Conservation (phyloP, 2,113 vertebrate genomes). For the Ailurus styani region DNA sequence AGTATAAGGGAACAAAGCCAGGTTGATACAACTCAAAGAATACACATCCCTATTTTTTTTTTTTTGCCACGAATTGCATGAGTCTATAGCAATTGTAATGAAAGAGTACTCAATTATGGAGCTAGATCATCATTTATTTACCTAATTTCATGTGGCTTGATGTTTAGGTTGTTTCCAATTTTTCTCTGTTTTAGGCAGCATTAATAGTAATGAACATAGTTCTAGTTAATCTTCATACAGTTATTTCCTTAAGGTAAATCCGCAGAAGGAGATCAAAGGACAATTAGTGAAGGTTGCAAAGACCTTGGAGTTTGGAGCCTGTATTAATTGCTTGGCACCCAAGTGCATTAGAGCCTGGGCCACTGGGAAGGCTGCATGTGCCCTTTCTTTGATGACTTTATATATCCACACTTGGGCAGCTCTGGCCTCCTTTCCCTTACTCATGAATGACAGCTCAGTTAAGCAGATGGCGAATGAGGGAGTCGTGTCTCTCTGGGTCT, state of each 20-base stretch:
- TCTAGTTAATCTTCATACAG: neutral
- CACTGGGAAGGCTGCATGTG: neutral
- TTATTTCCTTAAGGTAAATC: constrained; percentile 11
- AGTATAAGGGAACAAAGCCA: neutral
- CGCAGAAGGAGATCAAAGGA: neutral
- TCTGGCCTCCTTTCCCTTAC: neutral
- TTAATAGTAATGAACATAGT: neutral
- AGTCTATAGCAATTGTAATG: neutral
- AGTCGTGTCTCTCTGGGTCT: neutral
- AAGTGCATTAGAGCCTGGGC: neutral
- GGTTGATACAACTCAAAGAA: neutral
- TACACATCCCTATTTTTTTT: neutral
- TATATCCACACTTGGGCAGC: neutral
- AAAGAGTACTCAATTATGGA: neutral
- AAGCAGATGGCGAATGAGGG: neutral
- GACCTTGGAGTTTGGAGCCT: neutral
- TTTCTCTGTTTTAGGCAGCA: neutral
- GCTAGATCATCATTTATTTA: neutral
- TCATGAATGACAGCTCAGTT: neutral
- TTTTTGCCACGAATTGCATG: neutral
- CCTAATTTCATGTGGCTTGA: neutral
- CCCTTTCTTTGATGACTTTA: neutral
- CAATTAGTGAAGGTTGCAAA: neutral
- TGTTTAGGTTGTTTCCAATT: neutral
- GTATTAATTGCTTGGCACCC: neutral